Percentiles rank a stretch among this genome's conserved stretches.
Conservation (phyloP, 2,113 vertebrate genomes). For the Corythaeola cristata region DNA sequence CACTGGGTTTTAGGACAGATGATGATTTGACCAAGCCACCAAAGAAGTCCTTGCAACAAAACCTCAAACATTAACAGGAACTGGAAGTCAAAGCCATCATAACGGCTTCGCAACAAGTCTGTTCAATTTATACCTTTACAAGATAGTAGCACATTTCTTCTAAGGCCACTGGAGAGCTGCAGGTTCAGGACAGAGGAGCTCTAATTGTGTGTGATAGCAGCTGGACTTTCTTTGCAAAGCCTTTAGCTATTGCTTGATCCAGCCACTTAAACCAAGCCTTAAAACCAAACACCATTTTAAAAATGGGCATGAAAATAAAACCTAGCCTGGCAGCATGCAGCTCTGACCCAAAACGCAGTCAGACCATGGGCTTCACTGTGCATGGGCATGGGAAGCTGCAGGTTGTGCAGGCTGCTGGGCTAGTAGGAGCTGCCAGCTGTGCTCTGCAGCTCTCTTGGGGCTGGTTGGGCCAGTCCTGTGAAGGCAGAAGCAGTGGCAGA, state of each 20-base stretch:
- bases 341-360: background rate
- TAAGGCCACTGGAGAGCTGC: background rate
- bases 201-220: background rate
- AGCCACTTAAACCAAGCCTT: background rate
- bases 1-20: background rate
- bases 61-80: background rate
- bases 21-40: background rate
- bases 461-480: background rate
- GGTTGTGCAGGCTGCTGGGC: background rate
- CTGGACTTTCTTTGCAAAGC: background rate
- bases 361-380: background rate
- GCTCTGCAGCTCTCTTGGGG: too few relatives aligned
- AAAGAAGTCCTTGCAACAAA: background rate
- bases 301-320: background rate
- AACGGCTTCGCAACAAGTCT: background rate
- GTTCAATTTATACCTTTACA: background rate
- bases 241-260: background rate
- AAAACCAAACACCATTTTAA: background rate
- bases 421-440: background rate
- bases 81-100: background rate
- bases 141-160: background rate
- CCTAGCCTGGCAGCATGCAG: background rate
- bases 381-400: background rate
- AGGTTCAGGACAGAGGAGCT: background rate
- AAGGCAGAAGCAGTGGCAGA: background rate